Percentiles rank a stretch among this genome's conserved stretches.
phyloP scores from a whole-genome alignment of 1,140 invertebrate species.

The Ips typographus region DNA sequence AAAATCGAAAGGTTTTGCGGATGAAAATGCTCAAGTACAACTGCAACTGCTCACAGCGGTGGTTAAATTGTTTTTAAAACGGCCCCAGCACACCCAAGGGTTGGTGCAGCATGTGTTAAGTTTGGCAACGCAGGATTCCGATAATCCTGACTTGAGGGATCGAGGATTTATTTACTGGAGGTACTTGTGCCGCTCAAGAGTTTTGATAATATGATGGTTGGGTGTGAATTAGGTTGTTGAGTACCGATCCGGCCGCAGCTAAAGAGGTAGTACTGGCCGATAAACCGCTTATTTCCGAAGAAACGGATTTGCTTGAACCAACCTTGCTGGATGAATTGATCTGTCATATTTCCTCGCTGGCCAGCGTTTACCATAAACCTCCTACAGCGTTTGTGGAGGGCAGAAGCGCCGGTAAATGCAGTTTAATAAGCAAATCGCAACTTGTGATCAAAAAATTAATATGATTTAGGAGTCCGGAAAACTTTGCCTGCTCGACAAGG shows the following conservation, averaged over 20 bases:
- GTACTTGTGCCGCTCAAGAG: constrained; percentile 15
- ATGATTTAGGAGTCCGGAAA: constrained; percentile 51
- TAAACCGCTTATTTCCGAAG: constrained; percentile 98
- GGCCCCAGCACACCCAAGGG: constrained; percentile 97
- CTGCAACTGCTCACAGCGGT: constrained; percentile 96
- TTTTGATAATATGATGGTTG: neutral
- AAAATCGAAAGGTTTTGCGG: constrained; percentile 76
- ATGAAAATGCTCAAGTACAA: constrained; percentile 99
- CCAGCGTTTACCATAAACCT: constrained; percentile 99
- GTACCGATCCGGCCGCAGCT: constrained; percentile 97
- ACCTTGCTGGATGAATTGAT: constrained; percentile 97
- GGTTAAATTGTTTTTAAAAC: constrained; percentile 97
- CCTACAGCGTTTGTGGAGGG: constrained; percentile 98
- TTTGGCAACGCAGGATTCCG: constrained; percentile 96
- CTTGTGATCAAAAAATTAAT: neutral
- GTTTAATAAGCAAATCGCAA: too few relatives aligned
- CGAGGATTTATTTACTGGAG: constrained; percentile 99
- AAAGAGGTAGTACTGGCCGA: constrained; percentile 99
- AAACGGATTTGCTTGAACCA: constrained; percentile 97
- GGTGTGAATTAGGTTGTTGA: constrained; percentile 65
- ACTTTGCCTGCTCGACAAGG: constrained; percentile 55
- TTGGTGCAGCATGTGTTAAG: constrained; percentile 94
- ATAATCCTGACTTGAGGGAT: constrained; percentile 98
- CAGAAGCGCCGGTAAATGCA: constrained; percentile 48
- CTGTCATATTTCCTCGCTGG: constrained; percentile 97